phyloP scores from a whole-genome alignment of 2,888 invertebrate species.

The Fabriciana adippe region DNA sequence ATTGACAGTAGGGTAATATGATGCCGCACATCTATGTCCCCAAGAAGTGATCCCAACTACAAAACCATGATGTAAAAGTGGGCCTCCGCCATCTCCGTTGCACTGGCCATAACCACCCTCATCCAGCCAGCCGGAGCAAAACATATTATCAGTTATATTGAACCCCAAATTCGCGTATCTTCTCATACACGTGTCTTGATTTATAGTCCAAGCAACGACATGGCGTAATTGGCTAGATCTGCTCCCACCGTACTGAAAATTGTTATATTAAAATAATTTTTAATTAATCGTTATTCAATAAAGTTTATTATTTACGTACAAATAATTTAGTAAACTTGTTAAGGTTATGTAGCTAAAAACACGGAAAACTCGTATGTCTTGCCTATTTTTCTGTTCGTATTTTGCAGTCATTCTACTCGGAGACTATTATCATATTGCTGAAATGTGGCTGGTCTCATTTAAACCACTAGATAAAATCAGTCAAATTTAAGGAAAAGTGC shows the following conservation, averaged over 20 bases:
- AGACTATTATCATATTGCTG: too few relatives aligned
- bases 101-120: conserved; percentile 56
- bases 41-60: conserved; percentile 55
- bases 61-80: conserved; percentile 51
- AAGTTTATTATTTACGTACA: too few relatives aligned
- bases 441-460: too few relatives aligned
- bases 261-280: neutral
- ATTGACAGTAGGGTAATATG: conserved; percentile 53
- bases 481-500: too few relatives aligned
- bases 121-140: conserved; percentile 55
- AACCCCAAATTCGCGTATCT: conserved; percentile 45
- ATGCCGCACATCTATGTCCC: conserved; percentile 47
- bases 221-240: conserved; percentile 53
- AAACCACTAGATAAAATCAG: too few relatives aligned
- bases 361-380: too few relatives aligned
- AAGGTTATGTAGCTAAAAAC: too few relatives aligned
- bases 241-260: conserved; percentile 46
- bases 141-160: conserved; percentile 54
- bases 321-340: too few relatives aligned
- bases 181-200: conserved; percentile 47
- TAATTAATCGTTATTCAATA: too few relatives aligned
- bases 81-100: conserved; percentile 59
- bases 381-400: too few relatives aligned
- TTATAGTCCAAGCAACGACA: conserved; percentile 52
- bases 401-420: too few relatives aligned